Conservation (phyloP, 2,113 vertebrate genomes). For the Petromus typicus region DNA sequence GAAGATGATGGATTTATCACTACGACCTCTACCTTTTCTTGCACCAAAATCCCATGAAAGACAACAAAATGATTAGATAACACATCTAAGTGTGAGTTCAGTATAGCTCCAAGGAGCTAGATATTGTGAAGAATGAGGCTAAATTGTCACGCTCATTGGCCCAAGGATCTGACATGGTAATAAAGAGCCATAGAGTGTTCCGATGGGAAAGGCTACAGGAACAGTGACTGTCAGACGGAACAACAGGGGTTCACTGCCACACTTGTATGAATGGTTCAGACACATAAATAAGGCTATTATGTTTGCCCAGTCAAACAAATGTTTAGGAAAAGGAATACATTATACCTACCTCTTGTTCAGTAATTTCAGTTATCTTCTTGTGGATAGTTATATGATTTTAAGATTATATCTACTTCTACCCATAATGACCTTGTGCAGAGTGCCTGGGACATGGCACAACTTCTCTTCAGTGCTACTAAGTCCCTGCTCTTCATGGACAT, state of each 20-base stretch:
- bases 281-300: not conserved
- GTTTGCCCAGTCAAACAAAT: not conserved
- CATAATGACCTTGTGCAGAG: not conserved
- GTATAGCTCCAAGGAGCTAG: constrained; percentile 22
- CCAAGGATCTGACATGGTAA: not conserved
- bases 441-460: not conserved
- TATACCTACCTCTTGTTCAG: not conserved
- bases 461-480: not conserved
- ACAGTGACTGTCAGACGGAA: not conserved
- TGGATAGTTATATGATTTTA: not conserved
- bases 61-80: not conserved
- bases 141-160: not conserved
- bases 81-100: not conserved
- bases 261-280: constrained; percentile 1
- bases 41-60: not conserved
- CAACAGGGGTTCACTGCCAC: not conserved
- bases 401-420: not conserved
- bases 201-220: not conserved
- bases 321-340: not conserved
- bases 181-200: not conserved
- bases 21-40: not conserved
- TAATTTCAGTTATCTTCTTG: not conserved
- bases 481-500: not conserved
- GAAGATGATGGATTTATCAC: not conserved
- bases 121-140: not conserved